Percentiles rank a stretch among this genome's conserved stretches.
Conservation (phyloP, 2,113 vertebrate genomes). For the Scopus umbretta region DNA sequence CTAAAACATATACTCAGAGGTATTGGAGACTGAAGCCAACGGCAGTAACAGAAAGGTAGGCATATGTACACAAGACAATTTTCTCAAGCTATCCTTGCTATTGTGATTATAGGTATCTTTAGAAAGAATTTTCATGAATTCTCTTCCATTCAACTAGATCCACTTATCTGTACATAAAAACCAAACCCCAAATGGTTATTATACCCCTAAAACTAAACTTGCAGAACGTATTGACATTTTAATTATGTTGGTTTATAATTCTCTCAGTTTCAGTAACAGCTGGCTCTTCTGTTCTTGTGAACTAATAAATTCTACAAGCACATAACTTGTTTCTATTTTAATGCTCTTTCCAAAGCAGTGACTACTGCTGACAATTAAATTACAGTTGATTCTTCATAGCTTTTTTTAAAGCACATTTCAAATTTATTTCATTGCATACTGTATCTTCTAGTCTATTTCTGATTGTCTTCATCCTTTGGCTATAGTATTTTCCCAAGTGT, state of each 20-base stretch:
- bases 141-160: background rate
- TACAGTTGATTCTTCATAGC: background rate
- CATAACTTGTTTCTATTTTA: background rate
- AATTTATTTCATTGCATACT: background rate
- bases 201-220: background rate
- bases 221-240: background rate
- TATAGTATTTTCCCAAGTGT: background rate
- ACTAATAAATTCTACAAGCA: background rate
- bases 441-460: background rate
- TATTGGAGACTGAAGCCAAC: background rate
- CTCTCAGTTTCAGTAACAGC: background rate
- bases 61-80: background rate
- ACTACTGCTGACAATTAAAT: background rate
- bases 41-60: background rate
- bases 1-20: background rate
- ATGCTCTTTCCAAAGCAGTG: background rate
- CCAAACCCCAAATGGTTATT: background rate
- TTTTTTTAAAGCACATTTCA: background rate
- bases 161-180: background rate
- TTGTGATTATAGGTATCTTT: background rate
- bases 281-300: background rate
- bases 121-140: background rate
- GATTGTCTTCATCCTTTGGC: background rate
- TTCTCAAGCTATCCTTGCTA: background rate
- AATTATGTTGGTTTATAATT: background rate